phyloP scores from a whole-genome alignment of 1,140 invertebrate species.

The Brachionus koreanus region DNA sequence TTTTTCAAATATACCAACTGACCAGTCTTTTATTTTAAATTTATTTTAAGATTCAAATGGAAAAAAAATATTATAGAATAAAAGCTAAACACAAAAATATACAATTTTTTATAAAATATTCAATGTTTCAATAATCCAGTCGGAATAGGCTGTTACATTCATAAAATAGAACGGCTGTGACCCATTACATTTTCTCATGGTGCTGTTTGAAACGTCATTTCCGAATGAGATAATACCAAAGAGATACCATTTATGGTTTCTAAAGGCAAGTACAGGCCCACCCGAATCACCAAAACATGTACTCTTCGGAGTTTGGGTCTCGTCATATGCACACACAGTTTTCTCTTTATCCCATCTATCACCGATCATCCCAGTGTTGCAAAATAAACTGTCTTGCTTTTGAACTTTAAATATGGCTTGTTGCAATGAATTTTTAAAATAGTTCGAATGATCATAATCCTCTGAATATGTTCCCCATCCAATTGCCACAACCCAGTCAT shows the following conservation, averaged over 20 bases:
- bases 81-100: neutral
- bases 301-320: neutral
- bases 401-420: constrained; percentile 29
- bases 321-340: constrained; percentile 17
- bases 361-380: constrained; percentile 19
- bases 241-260: neutral
- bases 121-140: constrained; percentile 24
- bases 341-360: constrained; percentile 11
- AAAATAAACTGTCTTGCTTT: neutral
- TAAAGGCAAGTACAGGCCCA: constrained; percentile 5
- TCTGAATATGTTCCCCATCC: constrained; percentile 40
- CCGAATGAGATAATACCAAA: constrained; percentile 41
- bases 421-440: neutral
- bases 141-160: constrained; percentile 8
- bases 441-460: neutral
- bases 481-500: constrained; percentile 29
- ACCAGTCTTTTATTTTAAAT: neutral
- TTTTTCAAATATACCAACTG: neutral
- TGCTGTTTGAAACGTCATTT: constrained; percentile 1
- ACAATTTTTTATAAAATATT: neutral
- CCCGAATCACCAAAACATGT: constrained; percentile 42
- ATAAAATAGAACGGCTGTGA: constrained; percentile 38
- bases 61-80: neutral
- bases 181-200: neutral
- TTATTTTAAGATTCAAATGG: neutral